These are phyloP conservation scores for Cynoglossus semilaevis DNA, from an alignment of 2,113 vertebrate species.

Conservation along the genomic window DNA sequence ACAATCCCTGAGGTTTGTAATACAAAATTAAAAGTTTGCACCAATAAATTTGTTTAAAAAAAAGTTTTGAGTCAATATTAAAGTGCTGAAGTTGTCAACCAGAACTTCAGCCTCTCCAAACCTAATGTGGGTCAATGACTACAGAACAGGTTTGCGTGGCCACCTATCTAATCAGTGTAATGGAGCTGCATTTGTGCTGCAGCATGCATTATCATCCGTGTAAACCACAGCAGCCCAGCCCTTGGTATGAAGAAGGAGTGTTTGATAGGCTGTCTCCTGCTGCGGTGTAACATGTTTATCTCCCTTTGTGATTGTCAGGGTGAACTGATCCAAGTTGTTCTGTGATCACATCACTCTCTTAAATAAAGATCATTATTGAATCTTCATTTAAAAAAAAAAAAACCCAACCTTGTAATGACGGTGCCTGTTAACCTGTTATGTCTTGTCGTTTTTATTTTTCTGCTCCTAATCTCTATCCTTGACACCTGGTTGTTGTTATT, in stretches of 20 bases:
- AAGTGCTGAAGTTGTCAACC: too few relatives aligned
- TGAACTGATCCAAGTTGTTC: neutral
- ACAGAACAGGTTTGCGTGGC: neutral
- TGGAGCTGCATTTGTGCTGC: neutral
- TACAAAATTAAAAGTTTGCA: too few relatives aligned
- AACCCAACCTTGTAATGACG: neutral
- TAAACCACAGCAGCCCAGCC: conserved; percentile 11
- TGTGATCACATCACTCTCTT: neutral
- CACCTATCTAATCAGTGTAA: neutral
- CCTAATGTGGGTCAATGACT: neutral
- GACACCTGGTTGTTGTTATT: conserved; percentile 10
- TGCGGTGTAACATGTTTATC: conserved; percentile 30
- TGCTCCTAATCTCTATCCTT: conserved; percentile 12
- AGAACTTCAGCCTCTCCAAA: neutral
- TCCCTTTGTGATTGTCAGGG: conserved; percentile 12
- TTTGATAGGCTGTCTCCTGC: conserved; percentile 11
- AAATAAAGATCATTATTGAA: neutral
- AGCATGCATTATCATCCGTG: neutral
- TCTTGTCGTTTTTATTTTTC: conserved; percentile 19
- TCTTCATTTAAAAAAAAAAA: neutral
- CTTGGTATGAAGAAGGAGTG: conserved; percentile 30
- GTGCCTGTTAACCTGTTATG: conserved; percentile 3
- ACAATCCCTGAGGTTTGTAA: too few relatives aligned
- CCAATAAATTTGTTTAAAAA: too few relatives aligned
- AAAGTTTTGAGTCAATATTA: too few relatives aligned